A percentile compares a stretch with the other conserved stretches of the same genome.
Conservation (phyloP, 1,140 invertebrate genomes). For the Druon quercuslanigerum region DNA sequence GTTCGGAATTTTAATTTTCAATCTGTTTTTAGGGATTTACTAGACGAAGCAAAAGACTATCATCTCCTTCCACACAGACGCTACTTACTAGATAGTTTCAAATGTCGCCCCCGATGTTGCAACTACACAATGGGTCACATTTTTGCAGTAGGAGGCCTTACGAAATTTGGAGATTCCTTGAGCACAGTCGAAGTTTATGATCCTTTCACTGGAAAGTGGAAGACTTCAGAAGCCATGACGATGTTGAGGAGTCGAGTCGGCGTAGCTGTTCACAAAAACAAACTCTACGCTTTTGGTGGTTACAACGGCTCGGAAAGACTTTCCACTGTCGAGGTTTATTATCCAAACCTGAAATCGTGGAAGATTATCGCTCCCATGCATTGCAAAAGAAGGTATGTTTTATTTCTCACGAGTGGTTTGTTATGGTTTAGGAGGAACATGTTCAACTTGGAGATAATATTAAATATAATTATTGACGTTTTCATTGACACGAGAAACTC, state of each 20-base stretch:
- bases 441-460: no score
- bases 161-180: slow-evolving; percentile 89
- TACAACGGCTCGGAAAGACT: slow-evolving; percentile 90
- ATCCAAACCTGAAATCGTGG: slow-evolving; percentile 85
- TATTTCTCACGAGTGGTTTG: not conserved
- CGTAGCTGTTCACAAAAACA: slow-evolving; percentile 87
- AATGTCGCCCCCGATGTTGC: slow-evolving; percentile 85
- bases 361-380: slow-evolving; percentile 88
- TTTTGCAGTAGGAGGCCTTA: slow-evolving; percentile 91
- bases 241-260: slow-evolving; percentile 88
- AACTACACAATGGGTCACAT: slow-evolving; percentile 87
- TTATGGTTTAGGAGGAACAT: no score
- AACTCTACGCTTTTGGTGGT: slow-evolving; percentile 85
- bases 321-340: slow-evolving; percentile 92
- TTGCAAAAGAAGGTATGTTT: slow-evolving; percentile 84
- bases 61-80: slow-evolving; percentile 90
- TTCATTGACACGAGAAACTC: no score
- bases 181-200: slow-evolving; percentile 93
- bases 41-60: slow-evolving; percentile 90
- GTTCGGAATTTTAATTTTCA: no score
- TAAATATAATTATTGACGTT: no score
- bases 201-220: slow-evolving; percentile 83
- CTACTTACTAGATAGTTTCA: slow-evolving; percentile 84
- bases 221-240: slow-evolving; percentile 88
- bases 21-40: slow-evolving; percentile 78